Evolutionary conservation across 2,888 invertebrate species (phyloP).

Genomic region (Dolomedes plantarius): DNA sequence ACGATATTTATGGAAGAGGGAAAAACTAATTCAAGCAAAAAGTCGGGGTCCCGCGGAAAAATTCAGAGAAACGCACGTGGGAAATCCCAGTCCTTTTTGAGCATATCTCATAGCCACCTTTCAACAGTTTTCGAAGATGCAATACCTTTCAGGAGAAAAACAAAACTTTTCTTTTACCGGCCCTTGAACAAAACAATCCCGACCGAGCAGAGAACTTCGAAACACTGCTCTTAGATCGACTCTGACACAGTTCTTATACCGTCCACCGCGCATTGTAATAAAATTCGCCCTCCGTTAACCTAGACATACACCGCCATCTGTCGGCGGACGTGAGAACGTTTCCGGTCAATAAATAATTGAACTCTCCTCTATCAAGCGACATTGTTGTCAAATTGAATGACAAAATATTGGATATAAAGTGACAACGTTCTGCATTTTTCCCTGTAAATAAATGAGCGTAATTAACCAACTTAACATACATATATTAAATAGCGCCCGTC

Average conservation of each 20-base stretch:
- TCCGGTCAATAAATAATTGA: background rate
- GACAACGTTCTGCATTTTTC: background rate
- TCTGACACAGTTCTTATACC: background rate
- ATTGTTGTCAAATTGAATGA: slow-evolving; percentile 5
- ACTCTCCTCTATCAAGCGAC: background rate
- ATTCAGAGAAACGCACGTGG: background rate
- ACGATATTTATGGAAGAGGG: background rate
- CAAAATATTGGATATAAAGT: slow-evolving; percentile 8
- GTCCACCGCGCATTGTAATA: background rate
- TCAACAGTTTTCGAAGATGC: background rate
- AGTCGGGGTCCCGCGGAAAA: background rate
- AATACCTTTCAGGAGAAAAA: background rate
- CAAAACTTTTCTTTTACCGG: background rate
- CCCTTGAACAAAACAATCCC: background rate
- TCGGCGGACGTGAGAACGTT: background rate
- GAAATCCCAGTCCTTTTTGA: background rate
- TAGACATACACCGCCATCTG: background rate
- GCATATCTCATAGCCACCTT: background rate
- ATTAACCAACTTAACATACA: slow-evolving; percentile 9
- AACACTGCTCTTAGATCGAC: background rate
- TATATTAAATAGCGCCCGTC: background rate
- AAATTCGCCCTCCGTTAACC: background rate
- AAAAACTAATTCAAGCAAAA: background rate
- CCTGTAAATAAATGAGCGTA: background rate
- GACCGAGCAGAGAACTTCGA: background rate